Evolutionary conservation across 2,888 invertebrate species (phyloP).

Genomic region (Drosophila parthenogenetica): DNA sequence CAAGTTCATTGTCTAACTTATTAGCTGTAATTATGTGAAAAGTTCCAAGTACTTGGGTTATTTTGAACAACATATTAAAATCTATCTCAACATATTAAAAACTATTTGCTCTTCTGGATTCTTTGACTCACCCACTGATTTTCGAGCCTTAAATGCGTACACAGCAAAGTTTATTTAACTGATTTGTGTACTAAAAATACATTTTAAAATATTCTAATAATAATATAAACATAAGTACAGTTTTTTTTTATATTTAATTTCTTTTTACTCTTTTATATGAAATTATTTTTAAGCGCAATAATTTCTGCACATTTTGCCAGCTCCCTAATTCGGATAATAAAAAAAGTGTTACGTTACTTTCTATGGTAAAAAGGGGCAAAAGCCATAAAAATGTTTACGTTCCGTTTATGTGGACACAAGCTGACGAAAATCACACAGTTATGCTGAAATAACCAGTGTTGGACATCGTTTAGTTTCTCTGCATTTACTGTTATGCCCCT

Average conservation of each 20-base stretch:
- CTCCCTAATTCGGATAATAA: conserved; percentile 20
- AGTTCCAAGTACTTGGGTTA: not conserved
- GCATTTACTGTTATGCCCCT: conserved; percentile 59
- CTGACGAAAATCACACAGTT: conserved; percentile 71
- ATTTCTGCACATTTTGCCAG: conserved; percentile 23
- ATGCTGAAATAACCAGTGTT: conserved; percentile 19
- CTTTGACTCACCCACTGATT: too few species aligned
- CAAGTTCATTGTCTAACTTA: not conserved
- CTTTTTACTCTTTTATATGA: not conserved
- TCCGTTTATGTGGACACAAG: conserved; percentile 68
- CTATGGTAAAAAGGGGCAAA: conserved; percentile 50
- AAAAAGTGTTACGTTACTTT: conserved; percentile 14
- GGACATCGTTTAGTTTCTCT: conserved; percentile 37
- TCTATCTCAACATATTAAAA: too few species aligned
- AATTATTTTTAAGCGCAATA: conserved; percentile 18
- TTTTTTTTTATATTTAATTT: not conserved
- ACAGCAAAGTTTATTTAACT: too few species aligned
- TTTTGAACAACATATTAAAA: not conserved
- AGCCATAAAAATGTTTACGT: conserved; percentile 70
- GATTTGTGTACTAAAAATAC: too few species aligned
- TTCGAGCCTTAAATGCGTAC: too few species aligned
- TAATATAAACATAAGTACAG: too few species aligned
- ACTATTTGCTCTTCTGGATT: too few species aligned
- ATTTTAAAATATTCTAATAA: too few species aligned
- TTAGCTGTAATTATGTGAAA: not conserved